Evolutionary conservation across 2,797 vertebrate species (phyloP).

Genomic region (Alcedo atthis): DNA sequence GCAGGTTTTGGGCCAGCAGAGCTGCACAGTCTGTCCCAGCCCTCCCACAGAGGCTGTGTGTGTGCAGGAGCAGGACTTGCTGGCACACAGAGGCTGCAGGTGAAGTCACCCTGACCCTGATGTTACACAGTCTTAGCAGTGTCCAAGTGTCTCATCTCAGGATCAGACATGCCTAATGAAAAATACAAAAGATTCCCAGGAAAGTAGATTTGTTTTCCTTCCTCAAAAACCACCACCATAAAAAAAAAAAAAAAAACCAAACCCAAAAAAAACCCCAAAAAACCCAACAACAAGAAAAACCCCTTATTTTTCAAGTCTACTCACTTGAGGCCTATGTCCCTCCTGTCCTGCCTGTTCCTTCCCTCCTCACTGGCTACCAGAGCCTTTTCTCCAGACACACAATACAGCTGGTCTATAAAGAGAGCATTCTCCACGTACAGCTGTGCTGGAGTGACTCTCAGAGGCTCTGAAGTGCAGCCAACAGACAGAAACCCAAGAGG

Average conservation of each 20-base stretch:
- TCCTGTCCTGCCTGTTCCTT: not conserved
- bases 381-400: constrained; percentile 32
- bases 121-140: not conserved
- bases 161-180: not conserved
- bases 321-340: not conserved
- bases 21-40: not conserved
- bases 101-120: not conserved
- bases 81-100: not conserved
- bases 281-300: not conserved
- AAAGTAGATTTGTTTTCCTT: not conserved
- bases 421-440: constrained; percentile 48
- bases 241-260: not conserved
- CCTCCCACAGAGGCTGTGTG: not conserved
- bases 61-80: not conserved
- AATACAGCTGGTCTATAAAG: constrained; percentile 40
- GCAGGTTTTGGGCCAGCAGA: not conserved
- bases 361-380: not conserved
- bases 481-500: constrained; percentile 35
- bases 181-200: not conserved
- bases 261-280: not conserved
- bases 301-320: not conserved
- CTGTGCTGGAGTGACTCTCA: constrained; percentile 12
- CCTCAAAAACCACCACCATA: not conserved
- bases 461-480: constrained; percentile 50
- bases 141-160: not conserved